A percentile compares a stretch with the other conserved stretches of the same genome.
These are phyloP conservation scores for Nesogale talazaci DNA, from an alignment of 2,113 vertebrate species.

Conservation along the genomic window DNA sequence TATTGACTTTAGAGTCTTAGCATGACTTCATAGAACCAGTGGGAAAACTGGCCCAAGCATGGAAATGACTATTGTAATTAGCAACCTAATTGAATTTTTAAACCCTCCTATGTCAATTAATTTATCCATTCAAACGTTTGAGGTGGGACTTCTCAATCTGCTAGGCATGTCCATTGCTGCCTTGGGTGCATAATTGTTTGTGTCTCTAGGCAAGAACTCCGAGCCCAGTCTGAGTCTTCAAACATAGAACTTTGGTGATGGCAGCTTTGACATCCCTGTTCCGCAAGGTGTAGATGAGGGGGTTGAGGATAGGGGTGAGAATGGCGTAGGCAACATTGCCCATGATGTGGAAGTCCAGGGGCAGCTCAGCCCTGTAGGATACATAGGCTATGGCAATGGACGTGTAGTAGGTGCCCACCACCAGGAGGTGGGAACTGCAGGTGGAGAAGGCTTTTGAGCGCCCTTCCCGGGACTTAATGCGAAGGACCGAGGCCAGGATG, in stretches of 20 bases:
- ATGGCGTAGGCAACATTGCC: constrained; percentile 60
- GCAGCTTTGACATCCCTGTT: constrained; percentile 77
- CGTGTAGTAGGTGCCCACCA: constrained; percentile 61
- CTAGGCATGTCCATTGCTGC: neutral
- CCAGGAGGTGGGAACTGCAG: constrained; percentile 65
- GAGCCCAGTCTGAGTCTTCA: neutral
- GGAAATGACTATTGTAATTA: neutral
- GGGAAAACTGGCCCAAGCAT: neutral
- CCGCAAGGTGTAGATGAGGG: constrained; percentile 66
- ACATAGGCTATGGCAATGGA: neutral
- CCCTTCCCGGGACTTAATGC: constrained; percentile 50
- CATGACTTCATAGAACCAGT: neutral
- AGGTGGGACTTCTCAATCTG: neutral
- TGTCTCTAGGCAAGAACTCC: neutral
- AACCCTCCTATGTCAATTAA: neutral
- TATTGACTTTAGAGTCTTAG: constrained; percentile 4
- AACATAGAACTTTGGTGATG: constrained; percentile 47
- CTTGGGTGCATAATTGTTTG: neutral
- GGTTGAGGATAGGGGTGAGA: constrained; percentile 65
- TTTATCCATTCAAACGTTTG: constrained; percentile 16
- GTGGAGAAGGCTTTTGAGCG: constrained; percentile 59
- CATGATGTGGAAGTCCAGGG: constrained; percentile 18
- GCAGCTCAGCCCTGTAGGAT: constrained; percentile 55
- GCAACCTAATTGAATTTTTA: constrained; percentile 41
- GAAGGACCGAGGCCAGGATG: constrained; percentile 23